Base-by-base conservation (phyloP, 2,797 vertebrate species). In the Pipistrellus pygmaeus region DNA sequence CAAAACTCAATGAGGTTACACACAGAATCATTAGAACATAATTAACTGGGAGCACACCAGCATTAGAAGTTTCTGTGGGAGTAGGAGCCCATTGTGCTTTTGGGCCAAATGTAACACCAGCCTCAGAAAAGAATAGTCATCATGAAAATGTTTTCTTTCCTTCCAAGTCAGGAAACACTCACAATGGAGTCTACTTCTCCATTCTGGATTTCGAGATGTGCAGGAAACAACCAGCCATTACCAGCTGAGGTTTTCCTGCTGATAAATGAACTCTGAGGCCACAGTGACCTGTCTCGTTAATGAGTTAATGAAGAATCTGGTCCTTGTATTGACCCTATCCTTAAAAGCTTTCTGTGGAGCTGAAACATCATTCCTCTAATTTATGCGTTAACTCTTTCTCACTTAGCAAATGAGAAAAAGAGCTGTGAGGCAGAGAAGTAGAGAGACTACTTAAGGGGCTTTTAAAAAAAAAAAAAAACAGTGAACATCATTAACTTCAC, bases 121-220 rank as follows among this genome's bases (percentile, higher is more conserved):
- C 96, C 97, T 96, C 93, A 98, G 97, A 97, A 88, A 91, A 94
- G 94, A 91, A 35, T 86, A 81, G 96, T 97, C 97, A 94, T 93
- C 92, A 41, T 92, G 96, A 97, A 98, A 98, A 97, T 97, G 97
- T 97, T 97, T 96, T 97, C 78, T 95, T 98, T 98, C 93, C 97
- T 97, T 90, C 75, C 81, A 72, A 90, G 82, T 96, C 97, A 96
- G 98, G 97, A 98, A 98, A 87, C 80, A 87, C 93, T 98, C 93
- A 97, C 97, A 95, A 85, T 96, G 88, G 97, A 92, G 85, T 94
- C 97, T 73, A 6, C 69, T 72, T 68, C 80, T 96, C 77, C 88
- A 93, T 95, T 98, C 96, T 97, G 89, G 66, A 46, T 95, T 97
- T 0, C 69, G 92, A 96, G 96, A 95, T 90, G 96, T 57, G 38